Base-by-base conservation (phyloP, 2,113 vertebrate genomes). In the Bucco capensis region DNA sequence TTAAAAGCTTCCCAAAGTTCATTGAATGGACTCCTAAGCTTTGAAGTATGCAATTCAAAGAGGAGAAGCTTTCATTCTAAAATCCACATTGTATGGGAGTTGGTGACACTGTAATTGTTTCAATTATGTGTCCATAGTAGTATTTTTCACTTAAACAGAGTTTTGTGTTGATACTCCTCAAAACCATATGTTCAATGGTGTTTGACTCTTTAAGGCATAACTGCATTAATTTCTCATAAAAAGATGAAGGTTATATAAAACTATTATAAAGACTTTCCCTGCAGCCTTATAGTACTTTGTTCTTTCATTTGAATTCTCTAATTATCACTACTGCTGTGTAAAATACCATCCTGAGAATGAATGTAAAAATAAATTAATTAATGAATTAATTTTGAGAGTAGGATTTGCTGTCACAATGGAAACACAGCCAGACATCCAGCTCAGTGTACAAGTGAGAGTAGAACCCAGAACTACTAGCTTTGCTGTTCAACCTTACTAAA, bases 41-140 rank as follows among this genome's bases (percentile, higher is more conserved):
- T 90, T 92, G 71, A 58, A 60, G 76, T 75, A 79, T 58, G 46
- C 64, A 86, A 42, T 89, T 72, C 69, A 76, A 89, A 91, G 69
- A 71, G 31, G 35, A 89, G 47, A 85, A 19, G 40, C 37, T 62
- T 94, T 82, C 77, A 69, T 27, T 38, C 28, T 78, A 53, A 85
- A 90, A 74, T 64, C 54, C 44, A 69, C 25, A 44, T 58, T 76
- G 31, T 46, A 46, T 25, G 13, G 23, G 46, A 79, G 19, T 37
- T 84, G 84, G 30, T 78, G 80, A 82, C 73, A 83, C 8, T 50
- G 13, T 87, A 88, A 70, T 89, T 88, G 14, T 82, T 92, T 91
- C 86, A 88, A 31, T 42, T 78, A 88, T 80, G 30, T 28, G 88
- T n/a, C 33, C 31, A 64, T 31, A 53, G 49, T 87, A 24, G 30